phyloP scores from a whole-genome alignment of 1,140 invertebrate species.

The Nasonia giraulti region DNA sequence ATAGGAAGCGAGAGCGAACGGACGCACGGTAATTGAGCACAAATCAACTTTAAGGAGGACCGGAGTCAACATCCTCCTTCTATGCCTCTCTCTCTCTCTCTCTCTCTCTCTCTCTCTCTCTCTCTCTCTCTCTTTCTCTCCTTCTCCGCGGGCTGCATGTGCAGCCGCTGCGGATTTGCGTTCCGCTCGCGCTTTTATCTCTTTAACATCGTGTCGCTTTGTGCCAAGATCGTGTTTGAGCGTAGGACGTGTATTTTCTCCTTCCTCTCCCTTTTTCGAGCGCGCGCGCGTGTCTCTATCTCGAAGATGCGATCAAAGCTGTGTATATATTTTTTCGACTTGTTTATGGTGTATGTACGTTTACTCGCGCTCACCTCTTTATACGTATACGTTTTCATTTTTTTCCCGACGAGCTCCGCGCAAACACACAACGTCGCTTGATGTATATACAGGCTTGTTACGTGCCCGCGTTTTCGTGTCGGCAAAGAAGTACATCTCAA shows the following conservation, averaged over 20 bases:
- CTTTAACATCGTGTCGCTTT: slow-evolving; percentile 49
- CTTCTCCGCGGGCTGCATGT: not conserved
- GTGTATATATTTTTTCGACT: slow-evolving; percentile 51
- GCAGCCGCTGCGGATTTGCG: slow-evolving; percentile 36
- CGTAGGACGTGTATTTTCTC: slow-evolving; percentile 50
- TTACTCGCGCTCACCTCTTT: not conserved
- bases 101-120: not conserved
- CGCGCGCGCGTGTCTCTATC: slow-evolving; percentile 35
- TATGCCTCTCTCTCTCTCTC: slow-evolving; percentile 4
- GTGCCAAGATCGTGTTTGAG: slow-evolving; percentile 52
- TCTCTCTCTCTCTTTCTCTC: not conserved
- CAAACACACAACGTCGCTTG: slow-evolving; percentile 21
- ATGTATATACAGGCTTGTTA: slow-evolving; percentile 49
- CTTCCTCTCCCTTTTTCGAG: slow-evolving; percentile 12
- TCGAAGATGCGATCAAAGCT: slow-evolving; percentile 50
- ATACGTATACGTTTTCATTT: not conserved
- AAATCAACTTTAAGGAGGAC: slow-evolving; percentile 73
- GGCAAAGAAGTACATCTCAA: not conserved
- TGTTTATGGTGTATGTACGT: slow-evolving; percentile 45
- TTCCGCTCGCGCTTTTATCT: slow-evolving; percentile 45
- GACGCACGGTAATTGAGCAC: slow-evolving; percentile 73
- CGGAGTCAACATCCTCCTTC: slow-evolving; percentile 51
- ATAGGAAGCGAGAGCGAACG: slow-evolving; percentile 55
- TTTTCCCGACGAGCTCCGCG: not conserved
- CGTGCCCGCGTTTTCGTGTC: slow-evolving; percentile 23